These are phyloP conservation scores for Coptotermes formosanus DNA, from an alignment of 1,140 invertebrate genomes.

Conservation along the genomic window DNA sequence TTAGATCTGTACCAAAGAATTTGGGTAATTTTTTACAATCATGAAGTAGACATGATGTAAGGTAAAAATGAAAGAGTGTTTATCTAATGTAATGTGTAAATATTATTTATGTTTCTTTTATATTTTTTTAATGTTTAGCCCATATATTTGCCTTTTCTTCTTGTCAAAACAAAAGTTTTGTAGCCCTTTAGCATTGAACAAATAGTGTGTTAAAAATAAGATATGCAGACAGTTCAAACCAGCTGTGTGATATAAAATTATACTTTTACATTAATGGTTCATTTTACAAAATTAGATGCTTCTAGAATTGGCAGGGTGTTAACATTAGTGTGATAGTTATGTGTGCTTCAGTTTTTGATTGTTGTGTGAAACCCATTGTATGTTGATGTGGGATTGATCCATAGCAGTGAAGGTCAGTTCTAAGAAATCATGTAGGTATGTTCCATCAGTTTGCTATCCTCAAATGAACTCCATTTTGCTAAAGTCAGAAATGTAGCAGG, in stretches of 20 bases:
- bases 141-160: not conserved
- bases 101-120: not conserved
- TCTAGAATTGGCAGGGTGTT: not conserved
- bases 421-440: not conserved
- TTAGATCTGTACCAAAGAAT: not conserved
- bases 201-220: not conserved
- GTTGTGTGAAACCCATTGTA: not conserved
- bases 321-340: not conserved
- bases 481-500: not conserved
- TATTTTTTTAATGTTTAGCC: not conserved
- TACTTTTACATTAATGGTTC: not conserved
- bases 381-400: not conserved
- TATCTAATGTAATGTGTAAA: not conserved
- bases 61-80: not conserved
- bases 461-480: not conserved
- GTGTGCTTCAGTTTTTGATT: not conserved
- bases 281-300: not conserved
- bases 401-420: not conserved
- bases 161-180: not conserved
- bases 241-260: not conserved
- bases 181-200: not conserved
- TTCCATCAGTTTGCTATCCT: not conserved
- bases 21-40: not conserved
- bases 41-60: not conserved
- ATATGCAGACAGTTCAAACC: slow-evolving; percentile 3